Evolutionary conservation across 2,113 vertebrate species (phyloP).

Genomic region (Pogonocichla stellata): DNA sequence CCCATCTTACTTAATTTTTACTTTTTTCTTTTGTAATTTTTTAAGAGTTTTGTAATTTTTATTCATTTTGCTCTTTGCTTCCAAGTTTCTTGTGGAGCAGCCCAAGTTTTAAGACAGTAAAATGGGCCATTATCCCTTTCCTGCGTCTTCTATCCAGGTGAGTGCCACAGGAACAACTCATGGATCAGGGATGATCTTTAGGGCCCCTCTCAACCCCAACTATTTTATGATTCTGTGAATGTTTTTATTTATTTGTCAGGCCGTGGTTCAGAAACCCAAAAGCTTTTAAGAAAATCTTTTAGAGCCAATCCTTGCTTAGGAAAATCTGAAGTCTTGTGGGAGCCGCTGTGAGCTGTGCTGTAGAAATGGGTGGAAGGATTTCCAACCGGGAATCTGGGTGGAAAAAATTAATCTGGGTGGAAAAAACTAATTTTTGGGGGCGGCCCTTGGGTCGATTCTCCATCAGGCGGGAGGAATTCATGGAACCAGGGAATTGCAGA

Average conservation of each 20-base stretch:
- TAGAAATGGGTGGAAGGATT: not conserved
- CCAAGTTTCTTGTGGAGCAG: accelerated
- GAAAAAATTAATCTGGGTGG: not conserved
- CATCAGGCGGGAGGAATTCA: accelerated
- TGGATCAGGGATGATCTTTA: not conserved
- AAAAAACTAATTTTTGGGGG: not conserved
- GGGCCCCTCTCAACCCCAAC: not conserved
- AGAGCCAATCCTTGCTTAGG: not conserved
- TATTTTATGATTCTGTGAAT: not conserved
- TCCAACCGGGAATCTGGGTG: no score
- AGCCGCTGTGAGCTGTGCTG: accelerated
- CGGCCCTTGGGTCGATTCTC: not conserved
- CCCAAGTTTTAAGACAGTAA: not conserved
- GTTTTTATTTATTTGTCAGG: not conserved
- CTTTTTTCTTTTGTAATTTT: no score
- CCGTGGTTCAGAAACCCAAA: accelerated
- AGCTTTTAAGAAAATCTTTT: not conserved
- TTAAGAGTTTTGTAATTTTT: not conserved
- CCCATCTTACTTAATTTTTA: not conserved
- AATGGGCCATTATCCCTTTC: not conserved
- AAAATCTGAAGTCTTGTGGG: not conserved
- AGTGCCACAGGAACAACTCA: not conserved
- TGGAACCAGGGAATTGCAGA: not conserved
- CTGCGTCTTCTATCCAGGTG: not conserved
- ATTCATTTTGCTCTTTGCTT: not conserved